Evolutionary conservation across 1,140 invertebrate species (phyloP).

Genomic region (Mya arenaria): DNA sequence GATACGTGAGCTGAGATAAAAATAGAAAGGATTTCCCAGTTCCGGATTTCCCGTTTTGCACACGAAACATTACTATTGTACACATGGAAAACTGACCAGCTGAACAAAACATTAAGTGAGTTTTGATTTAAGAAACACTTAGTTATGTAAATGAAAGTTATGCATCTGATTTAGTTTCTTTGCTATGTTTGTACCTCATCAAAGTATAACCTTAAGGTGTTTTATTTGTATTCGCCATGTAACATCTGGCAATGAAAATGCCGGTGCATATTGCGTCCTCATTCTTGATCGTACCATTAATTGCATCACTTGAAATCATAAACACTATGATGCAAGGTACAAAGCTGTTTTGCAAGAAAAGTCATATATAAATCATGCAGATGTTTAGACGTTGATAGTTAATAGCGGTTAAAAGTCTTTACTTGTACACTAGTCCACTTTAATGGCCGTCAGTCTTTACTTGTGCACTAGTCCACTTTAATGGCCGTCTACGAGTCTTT

Average conservation of each 20-base stretch:
- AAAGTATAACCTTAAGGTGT: background rate
- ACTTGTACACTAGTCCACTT: no score
- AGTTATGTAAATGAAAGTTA: background rate
- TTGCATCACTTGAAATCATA: background rate
- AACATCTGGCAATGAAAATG: background rate
- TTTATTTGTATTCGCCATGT: background rate
- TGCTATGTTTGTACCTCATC: background rate
- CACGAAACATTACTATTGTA: constrained; percentile 7
- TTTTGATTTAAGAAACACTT: background rate
- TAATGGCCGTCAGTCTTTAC: no score
- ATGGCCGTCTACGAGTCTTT: no score
- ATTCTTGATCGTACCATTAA: background rate
- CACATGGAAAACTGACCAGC: background rate
- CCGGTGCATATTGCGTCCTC: background rate
- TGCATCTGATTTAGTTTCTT: background rate
- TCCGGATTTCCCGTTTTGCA: constrained; percentile 32
- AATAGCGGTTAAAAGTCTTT: no score
- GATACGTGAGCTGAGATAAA: background rate
- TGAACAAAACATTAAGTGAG: background rate
- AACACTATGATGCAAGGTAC: background rate
- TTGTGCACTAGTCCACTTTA: no score
- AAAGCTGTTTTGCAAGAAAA: background rate
- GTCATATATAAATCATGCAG: no score
- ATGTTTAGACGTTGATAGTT: no score
- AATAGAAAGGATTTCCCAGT: constrained; percentile 6